A percentile compares a stretch with the other conserved stretches of the same genome.
phyloP scores from a whole-genome alignment of 2,113 vertebrate species.

The Aramus guarauna region DNA sequence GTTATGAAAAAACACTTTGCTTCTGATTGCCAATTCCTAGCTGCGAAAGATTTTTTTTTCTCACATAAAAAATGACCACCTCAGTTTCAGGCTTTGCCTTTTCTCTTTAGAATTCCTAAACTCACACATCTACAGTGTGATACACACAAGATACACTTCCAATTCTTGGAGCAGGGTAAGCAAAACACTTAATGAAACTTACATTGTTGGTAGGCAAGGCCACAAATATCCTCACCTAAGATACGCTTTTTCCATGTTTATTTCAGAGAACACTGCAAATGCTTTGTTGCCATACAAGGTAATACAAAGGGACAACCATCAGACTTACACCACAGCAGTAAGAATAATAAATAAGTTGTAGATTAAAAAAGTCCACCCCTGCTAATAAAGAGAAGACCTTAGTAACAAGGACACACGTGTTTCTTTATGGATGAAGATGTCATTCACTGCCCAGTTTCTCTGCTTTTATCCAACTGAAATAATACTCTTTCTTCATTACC shows the following conservation, averaged over 20 bases:
- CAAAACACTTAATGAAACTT: neutral
- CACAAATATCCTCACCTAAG: neutral
- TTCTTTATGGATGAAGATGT: neutral
- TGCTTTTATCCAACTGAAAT: neutral
- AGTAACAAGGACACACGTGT: accelerated
- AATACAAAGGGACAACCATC: neutral
- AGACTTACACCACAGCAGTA: neutral
- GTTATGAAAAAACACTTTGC: neutral
- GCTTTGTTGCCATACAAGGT: neutral
- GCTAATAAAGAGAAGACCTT: neutral
- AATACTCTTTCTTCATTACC: neutral
- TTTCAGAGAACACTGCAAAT: neutral
- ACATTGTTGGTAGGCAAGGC: neutral
- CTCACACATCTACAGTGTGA: neutral
- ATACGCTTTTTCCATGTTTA: neutral
- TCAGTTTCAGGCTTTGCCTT: neutral
- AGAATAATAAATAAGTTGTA: neutral
- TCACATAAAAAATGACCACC: neutral
- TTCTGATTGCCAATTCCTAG: neutral
- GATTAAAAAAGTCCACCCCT: neutral
- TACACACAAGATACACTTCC: neutral
- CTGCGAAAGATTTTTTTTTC: neutral
- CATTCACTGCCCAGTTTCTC: neutral
- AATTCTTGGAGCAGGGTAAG: neutral
- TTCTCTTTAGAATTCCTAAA: neutral